These are phyloP conservation scores for Calephelis nemesis DNA, from an alignment of 1,140 invertebrate species.

Conservation along the genomic window DNA sequence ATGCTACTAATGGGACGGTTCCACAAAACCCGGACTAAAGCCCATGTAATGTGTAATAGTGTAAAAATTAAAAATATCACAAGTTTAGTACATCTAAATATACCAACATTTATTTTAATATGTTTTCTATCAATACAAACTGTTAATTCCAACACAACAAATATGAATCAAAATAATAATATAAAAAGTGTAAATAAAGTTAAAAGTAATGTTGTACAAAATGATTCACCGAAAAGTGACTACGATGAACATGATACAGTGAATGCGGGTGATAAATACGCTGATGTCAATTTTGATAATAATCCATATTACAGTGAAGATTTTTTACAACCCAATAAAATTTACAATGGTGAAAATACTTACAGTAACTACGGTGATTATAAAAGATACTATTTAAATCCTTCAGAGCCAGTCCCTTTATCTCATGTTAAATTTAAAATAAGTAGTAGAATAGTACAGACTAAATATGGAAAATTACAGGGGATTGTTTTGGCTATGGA, in stretches of 20 bases:
- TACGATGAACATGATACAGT: slow-evolving; percentile 51
- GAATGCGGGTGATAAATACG: slow-evolving; percentile 40
- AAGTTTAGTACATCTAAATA: slow-evolving; percentile 17
- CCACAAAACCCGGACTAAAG: slow-evolving; percentile 49
- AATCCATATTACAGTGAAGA: slow-evolving; percentile 63
- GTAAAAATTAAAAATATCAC: slow-evolving; percentile 18
- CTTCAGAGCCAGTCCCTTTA: slow-evolving; percentile 59
- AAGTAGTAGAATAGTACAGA: slow-evolving; percentile 88
- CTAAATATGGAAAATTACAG: slow-evolving; percentile 90
- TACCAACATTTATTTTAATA: slow-evolving; percentile 50
- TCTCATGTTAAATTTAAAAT: slow-evolving; percentile 77
- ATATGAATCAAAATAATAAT: slow-evolving; percentile 53
- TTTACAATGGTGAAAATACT: slow-evolving; percentile 59
- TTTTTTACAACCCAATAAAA: slow-evolving; percentile 57
- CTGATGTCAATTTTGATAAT: slow-evolving; percentile 68
- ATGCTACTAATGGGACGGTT: slow-evolving; percentile 50
- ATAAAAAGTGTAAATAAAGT: slow-evolving; percentile 27
- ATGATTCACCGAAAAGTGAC: slow-evolving; percentile 47
- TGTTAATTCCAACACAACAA: slow-evolving; percentile 69
- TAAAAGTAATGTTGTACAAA: slow-evolving; percentile 33
- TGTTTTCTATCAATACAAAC: slow-evolving; percentile 51
- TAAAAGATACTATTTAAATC: slow-evolving; percentile 67
- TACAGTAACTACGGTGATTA: slow-evolving; percentile 73
- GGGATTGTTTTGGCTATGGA: slow-evolving; percentile 88
- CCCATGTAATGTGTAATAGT: slow-evolving; percentile 47